Percentiles rank a stretch among this genome's conserved stretches.
These are phyloP conservation scores for Stomorhina lunata DNA, from an alignment of 2,888 invertebrate genomes.

Conservation along the genomic window DNA sequence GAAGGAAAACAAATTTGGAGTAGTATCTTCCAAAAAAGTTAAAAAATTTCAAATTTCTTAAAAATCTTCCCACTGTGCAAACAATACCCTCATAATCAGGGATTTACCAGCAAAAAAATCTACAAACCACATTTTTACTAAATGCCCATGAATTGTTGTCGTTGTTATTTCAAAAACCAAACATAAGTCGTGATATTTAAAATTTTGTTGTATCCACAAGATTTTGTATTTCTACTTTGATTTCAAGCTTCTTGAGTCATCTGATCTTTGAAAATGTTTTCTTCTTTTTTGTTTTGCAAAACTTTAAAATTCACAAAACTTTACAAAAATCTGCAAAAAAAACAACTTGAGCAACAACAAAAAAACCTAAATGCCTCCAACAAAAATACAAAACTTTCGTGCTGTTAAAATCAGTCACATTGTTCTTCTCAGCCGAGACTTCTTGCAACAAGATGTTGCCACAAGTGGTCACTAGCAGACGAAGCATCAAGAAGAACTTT, in stretches of 20 bases:
- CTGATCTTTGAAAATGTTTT: slow-evolving; percentile 60
- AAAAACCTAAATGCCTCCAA: too few relatives aligned
- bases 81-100: too few relatives aligned
- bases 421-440: too few relatives aligned
- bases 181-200: slow-evolving; percentile 56
- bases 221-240: slow-evolving; percentile 19
- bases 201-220: slow-evolving; percentile 14
- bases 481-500: too few relatives aligned
- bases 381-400: background rate
- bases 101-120: background rate
- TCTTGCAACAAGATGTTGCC: too few relatives aligned
- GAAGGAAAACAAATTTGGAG: background rate
- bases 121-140: slow-evolving; percentile 31
- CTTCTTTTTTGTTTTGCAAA: slow-evolving; percentile 50
- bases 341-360: slow-evolving; percentile 17
- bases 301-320: slow-evolving; percentile 61
- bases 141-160: slow-evolving; percentile 46
- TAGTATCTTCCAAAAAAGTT: too few relatives aligned
- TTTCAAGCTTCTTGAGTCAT: slow-evolving; percentile 52
- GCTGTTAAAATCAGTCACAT: too few relatives aligned
- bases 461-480: too few relatives aligned
- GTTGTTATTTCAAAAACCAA: slow-evolving; percentile 17
- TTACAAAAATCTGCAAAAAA: slow-evolving; percentile 22
- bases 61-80: too few relatives aligned
- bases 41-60: too few relatives aligned